phyloP scores from a whole-genome alignment of 1,140 invertebrate species.

The Anastrepha ludens region DNA sequence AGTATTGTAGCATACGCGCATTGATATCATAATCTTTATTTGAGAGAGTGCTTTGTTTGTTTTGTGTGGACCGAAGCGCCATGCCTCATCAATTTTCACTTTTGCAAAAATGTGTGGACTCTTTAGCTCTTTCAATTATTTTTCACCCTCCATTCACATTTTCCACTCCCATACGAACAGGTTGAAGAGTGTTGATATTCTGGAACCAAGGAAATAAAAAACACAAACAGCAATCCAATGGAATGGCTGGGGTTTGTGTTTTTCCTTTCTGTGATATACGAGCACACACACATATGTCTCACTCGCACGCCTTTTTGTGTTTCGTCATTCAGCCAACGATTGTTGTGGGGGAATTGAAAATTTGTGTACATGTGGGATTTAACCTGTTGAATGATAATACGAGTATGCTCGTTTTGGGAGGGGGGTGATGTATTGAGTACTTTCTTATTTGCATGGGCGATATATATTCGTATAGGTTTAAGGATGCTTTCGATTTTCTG shows the following conservation, averaged over 20 bases:
- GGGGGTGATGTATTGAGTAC: not conserved
- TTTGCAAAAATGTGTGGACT: constrained; percentile 14
- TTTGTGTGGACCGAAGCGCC: no score
- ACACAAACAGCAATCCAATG: no score
- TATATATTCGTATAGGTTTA: not conserved
- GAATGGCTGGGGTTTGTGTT: no score
- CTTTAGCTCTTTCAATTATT: constrained; percentile 22
- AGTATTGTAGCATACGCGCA: no score
- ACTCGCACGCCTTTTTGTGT: not conserved
- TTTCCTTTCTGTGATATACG: not conserved
- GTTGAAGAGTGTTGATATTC: no score
- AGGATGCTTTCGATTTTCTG: no score
- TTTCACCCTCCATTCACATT: not conserved
- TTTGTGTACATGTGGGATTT: not conserved
- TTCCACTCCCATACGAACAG: no score
- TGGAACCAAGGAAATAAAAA: no score
- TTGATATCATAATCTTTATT: no score
- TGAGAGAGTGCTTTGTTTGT: no score
- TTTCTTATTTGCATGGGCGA: not conserved
- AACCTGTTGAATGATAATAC: constrained; percentile 29
- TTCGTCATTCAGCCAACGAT: not conserved
- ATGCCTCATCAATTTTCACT: constrained; percentile 39
- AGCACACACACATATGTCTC: not conserved
- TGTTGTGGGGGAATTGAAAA: not conserved
- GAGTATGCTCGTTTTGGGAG: not conserved